Base-by-base conservation (phyloP, 2,113 vertebrate genomes). In the Pyxicephalus adspersus region DNA sequence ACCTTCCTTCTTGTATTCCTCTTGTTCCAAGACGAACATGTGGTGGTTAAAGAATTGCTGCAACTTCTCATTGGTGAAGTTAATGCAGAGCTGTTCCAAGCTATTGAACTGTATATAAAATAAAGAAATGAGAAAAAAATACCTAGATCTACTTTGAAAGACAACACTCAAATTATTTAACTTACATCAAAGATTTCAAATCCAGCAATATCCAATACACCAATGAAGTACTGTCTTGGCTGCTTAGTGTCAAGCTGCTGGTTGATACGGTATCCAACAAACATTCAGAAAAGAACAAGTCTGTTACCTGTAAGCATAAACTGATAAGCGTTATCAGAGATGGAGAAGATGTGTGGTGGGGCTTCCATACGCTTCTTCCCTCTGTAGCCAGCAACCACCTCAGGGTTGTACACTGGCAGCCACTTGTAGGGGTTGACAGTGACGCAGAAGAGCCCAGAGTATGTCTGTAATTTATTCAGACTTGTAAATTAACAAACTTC, bases 41-140 rank as follows among this genome's bases (percentile, higher is more conserved):
- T 94, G 92, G 83, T 96, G 95, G 84, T 96, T 96, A 92, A 96
- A 93, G 54, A 95, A 96, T 89, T 96, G 95, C 74, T 96, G 95
- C 89, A 96, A 90, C 82, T 96, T 96, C 89, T 94, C 93, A 0
- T 93, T 94, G 71, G 92, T 94, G 83, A 93, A 94, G 83, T 94
- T 93, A 85, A 94, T 95, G 64, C 94, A 96, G 26, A 96, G 88
- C 86, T 95, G 95, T 83, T 96, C 94, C 91, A 95, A 87, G 86
- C 91, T 95, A 77, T 95, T 95, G 73, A 45, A 94, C 94, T 96
- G 52, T 23, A 76, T 58, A 26, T n/a, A 64, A 8, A 28, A 19
- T 23, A 55, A 66, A 22, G 17, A n/a, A 5, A 38, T 63, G 23
- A 22, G 38, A 51, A 28, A n/a, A 19, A 18, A 11, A 31, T n/a